A percentile compares a stretch with the other conserved stretches of the same genome.
phyloP scores from a whole-genome alignment of 1,140 invertebrate genomes.

The Drosophila fuyamai region DNA sequence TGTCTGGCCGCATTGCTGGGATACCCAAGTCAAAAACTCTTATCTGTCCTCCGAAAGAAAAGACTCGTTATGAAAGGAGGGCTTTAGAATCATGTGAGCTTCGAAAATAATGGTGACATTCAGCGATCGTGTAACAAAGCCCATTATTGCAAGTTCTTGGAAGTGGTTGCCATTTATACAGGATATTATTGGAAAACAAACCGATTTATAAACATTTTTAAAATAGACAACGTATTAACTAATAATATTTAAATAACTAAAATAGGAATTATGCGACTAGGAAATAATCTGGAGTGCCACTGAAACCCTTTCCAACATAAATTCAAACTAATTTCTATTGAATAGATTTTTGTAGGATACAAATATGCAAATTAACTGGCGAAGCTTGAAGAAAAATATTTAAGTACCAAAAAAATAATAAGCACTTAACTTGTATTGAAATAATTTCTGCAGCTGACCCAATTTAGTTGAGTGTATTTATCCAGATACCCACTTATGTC shows the following conservation, averaged over 20 bases:
- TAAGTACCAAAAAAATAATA: not conserved
- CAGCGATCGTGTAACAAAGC: not conserved
- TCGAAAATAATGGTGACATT: constrained; percentile 5
- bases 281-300: too few relatives aligned
- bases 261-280: too few relatives aligned
- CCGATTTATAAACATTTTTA: too few relatives aligned
- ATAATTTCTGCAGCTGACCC: not conserved
- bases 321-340: too few relatives aligned
- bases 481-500: not conserved
- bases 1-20: constrained; percentile 21
- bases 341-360: too few relatives aligned
- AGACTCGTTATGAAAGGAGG: not conserved
- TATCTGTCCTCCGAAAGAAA: not conserved
- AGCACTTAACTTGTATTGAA: not conserved
- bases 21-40: not conserved
- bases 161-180: too few relatives aligned
- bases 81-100: constrained; percentile 6
- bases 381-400: too few relatives aligned
- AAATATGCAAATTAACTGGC: too few relatives aligned
- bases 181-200: too few relatives aligned
- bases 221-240: too few relatives aligned
- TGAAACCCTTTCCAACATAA: too few relatives aligned
- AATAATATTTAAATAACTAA: too few relatives aligned
- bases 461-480: not conserved
- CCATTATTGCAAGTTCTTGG: not conserved